These are phyloP conservation scores for Ctenoplectra terminalis DNA, from an alignment of 1,140 invertebrate genomes.

Conservation along the genomic window DNA sequence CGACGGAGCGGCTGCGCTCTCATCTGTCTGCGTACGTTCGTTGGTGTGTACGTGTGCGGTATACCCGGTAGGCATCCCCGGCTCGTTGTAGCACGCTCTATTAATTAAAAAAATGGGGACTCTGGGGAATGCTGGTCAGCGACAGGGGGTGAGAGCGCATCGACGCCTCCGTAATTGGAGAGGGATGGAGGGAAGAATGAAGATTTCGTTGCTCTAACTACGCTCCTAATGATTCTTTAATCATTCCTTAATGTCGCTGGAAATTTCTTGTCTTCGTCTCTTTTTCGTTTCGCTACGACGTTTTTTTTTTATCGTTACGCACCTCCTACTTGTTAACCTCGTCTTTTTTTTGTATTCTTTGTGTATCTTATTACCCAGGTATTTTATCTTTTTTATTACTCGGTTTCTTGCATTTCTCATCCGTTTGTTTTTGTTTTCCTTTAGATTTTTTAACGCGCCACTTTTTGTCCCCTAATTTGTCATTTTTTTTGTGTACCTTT, in stretches of 20 bases:
- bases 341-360: not conserved
- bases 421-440: too few species aligned
- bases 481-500: too few species aligned
- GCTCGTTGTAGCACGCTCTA: slow-evolving; percentile 65
- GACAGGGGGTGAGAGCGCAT: slow-evolving; percentile 47
- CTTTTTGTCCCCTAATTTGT: too few species aligned
- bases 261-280: not conserved
- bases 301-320: not conserved
- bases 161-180: slow-evolving; percentile 61
- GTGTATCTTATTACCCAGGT: too few species aligned
- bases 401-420: too few species aligned
- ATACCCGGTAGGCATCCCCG: slow-evolving; percentile 52
- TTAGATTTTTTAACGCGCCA: too few species aligned
- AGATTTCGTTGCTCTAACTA: slow-evolving; percentile 52
- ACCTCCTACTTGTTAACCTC: not conserved
- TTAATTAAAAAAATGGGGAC: slow-evolving; percentile 71
- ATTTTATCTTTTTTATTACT: too few species aligned
- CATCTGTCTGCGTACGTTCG: not conserved
- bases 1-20: not conserved
- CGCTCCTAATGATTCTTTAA: slow-evolving; percentile 53
- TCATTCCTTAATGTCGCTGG: slow-evolving; percentile 46
- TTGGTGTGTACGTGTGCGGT: slow-evolving; percentile 16
- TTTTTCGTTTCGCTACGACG: not conserved
- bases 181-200: slow-evolving; percentile 40
- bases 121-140: slow-evolving; percentile 62